A percentile compares a stretch with the other conserved stretches of the same genome.
phyloP scores from a whole-genome alignment of 2,797 vertebrate species.

The Arnoldichthys spilopterus region DNA sequence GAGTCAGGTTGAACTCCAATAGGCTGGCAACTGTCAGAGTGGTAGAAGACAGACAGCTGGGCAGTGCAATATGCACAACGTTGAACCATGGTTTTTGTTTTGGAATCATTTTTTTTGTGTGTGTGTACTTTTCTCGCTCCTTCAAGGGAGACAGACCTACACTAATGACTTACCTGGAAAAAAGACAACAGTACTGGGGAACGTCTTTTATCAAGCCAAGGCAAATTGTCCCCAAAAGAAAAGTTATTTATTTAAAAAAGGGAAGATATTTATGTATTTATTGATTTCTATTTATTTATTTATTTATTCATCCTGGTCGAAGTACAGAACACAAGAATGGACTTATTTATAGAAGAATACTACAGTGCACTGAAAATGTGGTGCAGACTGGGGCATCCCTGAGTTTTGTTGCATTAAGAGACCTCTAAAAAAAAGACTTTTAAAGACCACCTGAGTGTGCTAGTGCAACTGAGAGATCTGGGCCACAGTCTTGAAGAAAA shows the following conservation, averaged over 20 bases:
- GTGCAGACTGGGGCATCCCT: not conserved
- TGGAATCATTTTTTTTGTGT: slow-evolving; percentile 26
- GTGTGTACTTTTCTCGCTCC: slow-evolving; percentile 26
- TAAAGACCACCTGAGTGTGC: slow-evolving; percentile 36
- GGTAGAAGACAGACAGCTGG: slow-evolving; percentile 12
- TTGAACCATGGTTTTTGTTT: slow-evolving; percentile 35
- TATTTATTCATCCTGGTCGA: slow-evolving; percentile 74
- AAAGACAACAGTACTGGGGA: slow-evolving; percentile 4
- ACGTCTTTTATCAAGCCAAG: slow-evolving; percentile 61
- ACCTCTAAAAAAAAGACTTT: slow-evolving; percentile 25
- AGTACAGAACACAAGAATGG: slow-evolving; percentile 44
- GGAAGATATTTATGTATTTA: slow-evolving; percentile 81
- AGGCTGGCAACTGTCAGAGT: slow-evolving; percentile 43
- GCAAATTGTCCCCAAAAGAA: slow-evolving; percentile 52
- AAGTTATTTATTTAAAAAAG: slow-evolving; percentile 73
- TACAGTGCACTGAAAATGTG: slow-evolving; percentile 11
- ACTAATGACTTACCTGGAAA: slow-evolving; percentile 15
- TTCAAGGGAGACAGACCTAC: slow-evolving; percentile 33
- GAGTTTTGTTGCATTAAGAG: not conserved
- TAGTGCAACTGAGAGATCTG: slow-evolving; percentile 57
- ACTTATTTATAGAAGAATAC: slow-evolving; percentile 54
- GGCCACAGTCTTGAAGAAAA: slow-evolving; percentile 51
- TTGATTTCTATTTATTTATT: slow-evolving; percentile 82
- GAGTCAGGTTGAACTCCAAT: slow-evolving; percentile 34
- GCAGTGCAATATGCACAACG: slow-evolving; percentile 35